These are phyloP conservation scores for Clarias laeviceps DNA, from an alignment of 2,797 vertebrate species.

Conservation along the genomic window DNA sequence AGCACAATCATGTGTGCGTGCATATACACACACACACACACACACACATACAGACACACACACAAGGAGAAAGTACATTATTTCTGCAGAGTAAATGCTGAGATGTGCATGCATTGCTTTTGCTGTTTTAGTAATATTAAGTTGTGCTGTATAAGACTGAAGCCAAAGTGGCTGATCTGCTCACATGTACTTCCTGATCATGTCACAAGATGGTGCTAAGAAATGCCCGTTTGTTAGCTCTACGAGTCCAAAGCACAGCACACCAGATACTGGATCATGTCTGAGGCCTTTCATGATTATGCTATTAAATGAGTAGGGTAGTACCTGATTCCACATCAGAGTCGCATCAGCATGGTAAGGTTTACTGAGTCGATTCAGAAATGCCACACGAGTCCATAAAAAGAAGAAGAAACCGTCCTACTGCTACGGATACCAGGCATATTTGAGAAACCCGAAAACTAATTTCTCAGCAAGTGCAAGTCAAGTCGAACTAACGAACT, in stretches of 20 bases:
- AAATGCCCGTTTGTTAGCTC: constrained; percentile 3
- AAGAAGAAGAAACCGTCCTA: constrained; percentile 56
- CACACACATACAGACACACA: not conserved
- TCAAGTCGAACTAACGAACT: constrained; percentile 66
- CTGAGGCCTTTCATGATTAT: not conserved
- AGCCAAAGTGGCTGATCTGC: not conserved
- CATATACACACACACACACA: not conserved
- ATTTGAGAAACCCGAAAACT: constrained; percentile 73
- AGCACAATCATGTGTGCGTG: not conserved
- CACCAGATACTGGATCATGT: not conserved
- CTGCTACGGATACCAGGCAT: constrained; percentile 64
- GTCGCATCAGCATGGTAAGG: not conserved
- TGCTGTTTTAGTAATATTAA: not conserved
- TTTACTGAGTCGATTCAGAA: constrained; percentile 52
- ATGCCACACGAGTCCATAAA: constrained; percentile 58
- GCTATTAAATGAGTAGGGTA: not conserved
- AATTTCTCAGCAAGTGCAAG: constrained; percentile 66
- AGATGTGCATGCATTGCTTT: not conserved
- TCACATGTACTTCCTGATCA: constrained; percentile 4
- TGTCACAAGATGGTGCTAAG: constrained; percentile 47
- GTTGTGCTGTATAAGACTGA: not conserved
- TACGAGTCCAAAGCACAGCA: not conserved
- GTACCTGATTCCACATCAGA: not conserved
- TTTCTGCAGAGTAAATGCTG: not conserved
- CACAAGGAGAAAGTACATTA: not conserved